Evolutionary conservation across 2,797 vertebrate species (phyloP).

Genomic region (Enteromius fasciolatus): DNA sequence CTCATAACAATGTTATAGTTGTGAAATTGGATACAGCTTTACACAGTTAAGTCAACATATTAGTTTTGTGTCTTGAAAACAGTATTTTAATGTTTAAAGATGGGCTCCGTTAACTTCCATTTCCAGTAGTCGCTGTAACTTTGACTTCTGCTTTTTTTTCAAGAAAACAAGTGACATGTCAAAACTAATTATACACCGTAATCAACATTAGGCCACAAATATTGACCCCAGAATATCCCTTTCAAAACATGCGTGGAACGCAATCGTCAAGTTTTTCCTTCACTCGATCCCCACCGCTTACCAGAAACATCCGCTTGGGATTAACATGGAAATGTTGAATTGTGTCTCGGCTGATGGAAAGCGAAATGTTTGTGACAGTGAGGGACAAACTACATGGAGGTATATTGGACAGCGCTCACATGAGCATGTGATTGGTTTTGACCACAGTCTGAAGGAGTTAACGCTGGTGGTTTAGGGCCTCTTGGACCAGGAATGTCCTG

Average conservation of each 20-base stretch:
- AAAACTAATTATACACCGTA: neutral
- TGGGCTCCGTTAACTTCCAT: neutral
- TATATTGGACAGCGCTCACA: slow-evolving; percentile 16
- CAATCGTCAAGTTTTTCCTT: slow-evolving; percentile 61
- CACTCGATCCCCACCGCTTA: slow-evolving; percentile 48
- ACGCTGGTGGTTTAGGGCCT: slow-evolving; percentile 73
- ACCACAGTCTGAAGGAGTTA: slow-evolving; percentile 67
- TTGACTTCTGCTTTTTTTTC: neutral
- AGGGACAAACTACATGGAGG: slow-evolving; percentile 30
- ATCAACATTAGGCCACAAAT: slow-evolving; percentile 10
- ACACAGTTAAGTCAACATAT: neutral
- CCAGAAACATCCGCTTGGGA: slow-evolving; percentile 41
- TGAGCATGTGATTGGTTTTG: slow-evolving; percentile 60
- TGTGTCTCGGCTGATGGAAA: slow-evolving; percentile 25
- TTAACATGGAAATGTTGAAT: slow-evolving; percentile 49
- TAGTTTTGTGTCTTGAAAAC: neutral
- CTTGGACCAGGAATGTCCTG: slow-evolving; percentile 78
- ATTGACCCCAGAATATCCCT: neutral
- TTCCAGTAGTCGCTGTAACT: neutral
- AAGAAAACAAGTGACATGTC: neutral
- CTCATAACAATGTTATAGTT: too few relatives aligned
- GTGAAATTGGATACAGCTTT: neutral
- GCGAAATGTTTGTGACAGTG: slow-evolving; percentile 28
- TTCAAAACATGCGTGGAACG: slow-evolving; percentile 64
- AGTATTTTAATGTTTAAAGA: neutral